Evolutionary conservation across 2,113 vertebrate species (phyloP), one percentile per base, ranked within the genome.

Genomic region (Melanerpes aurifrons): DNA sequence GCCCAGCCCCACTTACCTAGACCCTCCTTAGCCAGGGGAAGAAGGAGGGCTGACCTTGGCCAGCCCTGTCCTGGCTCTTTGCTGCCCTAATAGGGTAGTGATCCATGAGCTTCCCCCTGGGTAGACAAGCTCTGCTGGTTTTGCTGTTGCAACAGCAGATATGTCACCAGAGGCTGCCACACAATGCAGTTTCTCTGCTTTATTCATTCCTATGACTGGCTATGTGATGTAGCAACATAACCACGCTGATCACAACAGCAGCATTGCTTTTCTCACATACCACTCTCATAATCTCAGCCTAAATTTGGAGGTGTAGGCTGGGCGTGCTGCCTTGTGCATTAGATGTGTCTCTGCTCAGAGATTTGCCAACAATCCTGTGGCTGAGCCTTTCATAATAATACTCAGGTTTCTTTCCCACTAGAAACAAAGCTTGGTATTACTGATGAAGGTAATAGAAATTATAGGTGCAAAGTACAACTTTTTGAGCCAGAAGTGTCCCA

Each of bases 161-260:
- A 0, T 0, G 1, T 32, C 0, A 3, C 22, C 62, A 26, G 35
- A 20, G 54, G 24, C 35, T 63, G 57, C 47, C 8, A 4, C 4
- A 31, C 1, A 2, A 8, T 20, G 15, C 43, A 31, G 25, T 13
- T 69, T 71, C 19, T 47, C 37, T 29, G 37, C 67, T 76, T 40
- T 21, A 20, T 15, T 25, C 8, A 0, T 12, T 32, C 47, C 72
- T 43, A 4, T 0, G 1, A 64, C 53, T 77, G 80, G 56, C 40
- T n/a, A 26, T 0, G 0, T 37, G 15, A 2, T 79, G 35, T 43
- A 48, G 59, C 8, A 62, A 48, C 62, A 73, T 59, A 59, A 59
- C 68, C 1, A 9, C 6, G 37, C 54, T 61, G 48, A 75, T 9
- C 1, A 3, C 56, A 75, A 0, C 3, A 6, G 13, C 8, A 26